phyloP scores from a whole-genome alignment of 2,797 vertebrate species.

The Capromys pilorides region DNA sequence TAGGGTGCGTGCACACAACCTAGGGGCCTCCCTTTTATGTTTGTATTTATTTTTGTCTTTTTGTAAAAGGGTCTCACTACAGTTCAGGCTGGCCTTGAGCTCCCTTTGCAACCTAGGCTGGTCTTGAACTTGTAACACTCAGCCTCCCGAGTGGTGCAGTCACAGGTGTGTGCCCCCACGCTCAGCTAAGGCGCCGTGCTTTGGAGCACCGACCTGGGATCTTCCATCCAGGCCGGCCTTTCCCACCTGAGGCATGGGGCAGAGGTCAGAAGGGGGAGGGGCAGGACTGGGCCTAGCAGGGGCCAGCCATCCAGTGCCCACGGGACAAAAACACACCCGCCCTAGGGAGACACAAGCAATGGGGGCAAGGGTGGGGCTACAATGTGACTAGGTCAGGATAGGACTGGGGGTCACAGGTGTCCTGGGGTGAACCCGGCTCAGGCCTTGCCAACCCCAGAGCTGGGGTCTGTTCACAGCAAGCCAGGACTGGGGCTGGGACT shows the following conservation, averaged over 20 bases:
- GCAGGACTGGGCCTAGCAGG: rapidly evolving
- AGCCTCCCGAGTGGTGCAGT: too few species aligned
- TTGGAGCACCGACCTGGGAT: constrained; percentile 50
- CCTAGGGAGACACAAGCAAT: background rate
- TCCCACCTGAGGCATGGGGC: constrained; percentile 11
- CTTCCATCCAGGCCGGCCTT: constrained; percentile 70
- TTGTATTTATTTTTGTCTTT: too few species aligned
- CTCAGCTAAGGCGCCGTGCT: background rate
- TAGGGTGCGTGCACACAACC: constrained; percentile 55
- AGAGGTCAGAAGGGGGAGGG: background rate
- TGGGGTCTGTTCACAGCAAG: background rate
- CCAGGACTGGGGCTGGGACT: background rate
- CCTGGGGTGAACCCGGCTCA: background rate
- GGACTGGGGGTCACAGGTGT: background rate
- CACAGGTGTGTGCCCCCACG: too few species aligned
- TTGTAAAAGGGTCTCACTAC: too few species aligned
- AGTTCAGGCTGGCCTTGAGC: too few species aligned
- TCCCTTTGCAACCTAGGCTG: too few species aligned
- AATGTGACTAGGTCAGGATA: background rate
- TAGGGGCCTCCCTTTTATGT: background rate
- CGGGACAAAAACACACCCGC: background rate
- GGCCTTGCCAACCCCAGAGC: background rate
- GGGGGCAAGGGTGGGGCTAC: background rate
- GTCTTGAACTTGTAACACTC: too few species aligned
- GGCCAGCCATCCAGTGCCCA: background rate